Percentiles rank a stretch among this genome's conserved stretches.
These are phyloP conservation scores for Apus apus DNA, from an alignment of 2,113 vertebrate genomes.

Conservation along the genomic window DNA sequence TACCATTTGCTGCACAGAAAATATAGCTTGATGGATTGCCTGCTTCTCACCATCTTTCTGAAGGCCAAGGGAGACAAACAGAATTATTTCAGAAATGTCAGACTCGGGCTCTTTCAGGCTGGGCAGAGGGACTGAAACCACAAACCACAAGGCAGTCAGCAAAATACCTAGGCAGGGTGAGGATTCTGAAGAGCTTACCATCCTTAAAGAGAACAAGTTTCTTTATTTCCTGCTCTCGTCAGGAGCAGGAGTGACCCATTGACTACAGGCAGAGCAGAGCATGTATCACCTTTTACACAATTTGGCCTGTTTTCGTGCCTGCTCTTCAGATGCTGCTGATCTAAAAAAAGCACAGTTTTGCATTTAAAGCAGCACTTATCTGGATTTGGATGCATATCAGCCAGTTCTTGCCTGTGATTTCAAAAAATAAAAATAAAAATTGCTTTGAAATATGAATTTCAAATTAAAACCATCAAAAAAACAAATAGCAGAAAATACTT, in stretches of 20 bases:
- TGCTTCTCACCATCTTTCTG: slow-evolving; percentile 13
- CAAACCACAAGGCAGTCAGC: background rate
- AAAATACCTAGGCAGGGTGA: background rate
- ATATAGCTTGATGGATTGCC: slow-evolving; percentile 27
- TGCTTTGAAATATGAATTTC: background rate
- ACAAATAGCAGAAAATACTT: slow-evolving; percentile 17
- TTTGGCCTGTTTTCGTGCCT: background rate
- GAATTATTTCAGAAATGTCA: background rate
- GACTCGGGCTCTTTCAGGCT: background rate
- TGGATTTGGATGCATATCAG: background rate
- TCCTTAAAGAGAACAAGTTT: background rate
- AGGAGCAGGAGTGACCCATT: background rate
- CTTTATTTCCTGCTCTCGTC: background rate
- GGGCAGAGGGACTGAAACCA: background rate
- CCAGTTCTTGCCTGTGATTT: background rate
- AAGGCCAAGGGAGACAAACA: slow-evolving; percentile 1
- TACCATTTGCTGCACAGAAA: slow-evolving; percentile 13
- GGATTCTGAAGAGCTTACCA: background rate
- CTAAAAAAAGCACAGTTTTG: background rate
- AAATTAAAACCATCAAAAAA: background rate
- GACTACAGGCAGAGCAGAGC: background rate
- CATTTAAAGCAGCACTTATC: background rate
- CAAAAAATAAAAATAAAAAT: background rate
- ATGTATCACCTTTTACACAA: background rate
- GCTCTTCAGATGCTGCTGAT: background rate